Evolutionary conservation across 2,888 invertebrate species (phyloP).

Genomic region (Pimpla rufipes): DNA sequence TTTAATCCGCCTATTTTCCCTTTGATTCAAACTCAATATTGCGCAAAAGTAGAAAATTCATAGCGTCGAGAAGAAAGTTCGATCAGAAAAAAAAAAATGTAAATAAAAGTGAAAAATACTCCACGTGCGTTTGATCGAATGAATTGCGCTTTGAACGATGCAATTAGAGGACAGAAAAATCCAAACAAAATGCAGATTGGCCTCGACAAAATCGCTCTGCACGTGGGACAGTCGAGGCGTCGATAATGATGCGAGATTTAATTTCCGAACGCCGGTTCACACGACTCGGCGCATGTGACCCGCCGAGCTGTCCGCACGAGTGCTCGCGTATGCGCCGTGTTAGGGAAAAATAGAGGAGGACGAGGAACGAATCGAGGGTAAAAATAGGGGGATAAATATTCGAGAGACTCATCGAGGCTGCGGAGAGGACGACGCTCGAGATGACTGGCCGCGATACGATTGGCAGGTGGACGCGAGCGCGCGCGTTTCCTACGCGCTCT

Average conservation of each 20-base stretch:
- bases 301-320: conserved; percentile 25
- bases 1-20: too few species aligned
- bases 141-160: too few species aligned
- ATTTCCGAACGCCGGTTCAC: conserved; percentile 3
- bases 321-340: conserved; percentile 23
- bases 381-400: conserved; percentile 50
- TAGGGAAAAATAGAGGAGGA: conserved; percentile 2
- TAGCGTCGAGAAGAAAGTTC: too few species aligned
- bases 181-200: not conserved
- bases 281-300: conserved; percentile 30
- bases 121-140: too few species aligned
- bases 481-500: conserved; percentile 41
- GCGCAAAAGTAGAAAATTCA: too few species aligned
- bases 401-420: conserved; percentile 54
- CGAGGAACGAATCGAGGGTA: not conserved
- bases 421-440: conserved; percentile 59
- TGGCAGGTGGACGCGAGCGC: conserved; percentile 63
- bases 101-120: too few species aligned
- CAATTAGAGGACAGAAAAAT: too few species aligned
- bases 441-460: conserved; percentile 61
- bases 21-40: too few species aligned
- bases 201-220: not conserved
- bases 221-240: too few species aligned
- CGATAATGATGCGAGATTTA: conserved; percentile 10
- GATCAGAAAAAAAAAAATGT: too few species aligned